These are phyloP conservation scores for Amphipoea lucens DNA, from an alignment of 2,888 invertebrate genomes.

Conservation along the genomic window DNA sequence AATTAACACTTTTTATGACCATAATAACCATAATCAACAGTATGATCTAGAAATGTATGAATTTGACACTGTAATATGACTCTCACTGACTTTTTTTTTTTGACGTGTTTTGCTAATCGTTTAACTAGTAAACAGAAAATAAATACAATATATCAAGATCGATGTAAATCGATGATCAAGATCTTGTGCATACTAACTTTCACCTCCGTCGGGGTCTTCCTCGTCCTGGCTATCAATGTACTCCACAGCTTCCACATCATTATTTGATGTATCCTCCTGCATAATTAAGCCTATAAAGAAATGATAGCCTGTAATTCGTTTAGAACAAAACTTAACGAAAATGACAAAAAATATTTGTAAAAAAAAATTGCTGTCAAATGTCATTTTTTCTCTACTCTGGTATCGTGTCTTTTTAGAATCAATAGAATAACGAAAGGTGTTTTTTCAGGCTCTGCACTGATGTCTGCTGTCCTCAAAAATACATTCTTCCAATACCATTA, in stretches of 20 bases:
- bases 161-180: not conserved
- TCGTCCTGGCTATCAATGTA: constrained; percentile 51
- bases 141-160: not conserved
- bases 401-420: constrained; percentile 15
- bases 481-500: constrained; percentile 44
- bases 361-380: not conserved
- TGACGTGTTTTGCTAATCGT: not conserved
- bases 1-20: too few species aligned
- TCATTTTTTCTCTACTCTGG: not conserved
- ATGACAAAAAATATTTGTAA: not conserved
- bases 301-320: not conserved
- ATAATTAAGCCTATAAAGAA: constrained; percentile 37
- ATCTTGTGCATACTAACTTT: constrained; percentile 54
- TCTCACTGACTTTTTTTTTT: too few species aligned
- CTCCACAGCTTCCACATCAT: constrained; percentile 62
- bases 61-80: not conserved
- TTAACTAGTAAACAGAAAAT: not conserved
- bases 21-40: not conserved
- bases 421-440: not conserved
- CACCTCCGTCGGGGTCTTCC: constrained; percentile 28
- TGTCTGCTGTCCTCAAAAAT: constrained; percentile 74
- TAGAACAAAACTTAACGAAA: constrained; percentile 3
- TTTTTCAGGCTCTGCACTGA: constrained; percentile 72
- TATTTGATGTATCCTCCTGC: constrained; percentile 57
- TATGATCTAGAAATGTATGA: not conserved